Evolutionary conservation across 2,113 vertebrate genomes (phyloP).

Genomic region (Phalacrocorax aristotelis): DNA sequence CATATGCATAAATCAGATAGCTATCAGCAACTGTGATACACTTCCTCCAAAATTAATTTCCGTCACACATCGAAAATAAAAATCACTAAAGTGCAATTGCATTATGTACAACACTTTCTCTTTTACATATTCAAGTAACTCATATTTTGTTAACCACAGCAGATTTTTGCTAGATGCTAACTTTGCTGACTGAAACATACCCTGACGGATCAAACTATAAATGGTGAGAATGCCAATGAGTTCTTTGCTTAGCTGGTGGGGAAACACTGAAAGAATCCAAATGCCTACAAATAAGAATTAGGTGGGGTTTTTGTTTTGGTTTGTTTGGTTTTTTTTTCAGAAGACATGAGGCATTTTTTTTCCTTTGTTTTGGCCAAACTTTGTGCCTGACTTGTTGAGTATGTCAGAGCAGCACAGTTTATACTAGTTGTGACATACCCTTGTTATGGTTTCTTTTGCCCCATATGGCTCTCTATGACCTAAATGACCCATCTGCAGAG

Average conservation of each 20-base stretch:
- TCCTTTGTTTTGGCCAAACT: not conserved
- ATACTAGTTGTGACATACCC: not conserved
- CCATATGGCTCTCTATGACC: not conserved
- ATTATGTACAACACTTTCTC: not conserved
- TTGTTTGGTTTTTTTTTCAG: not conserved
- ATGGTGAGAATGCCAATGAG: not conserved
- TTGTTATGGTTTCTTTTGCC: not conserved
- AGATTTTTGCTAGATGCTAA: not conserved
- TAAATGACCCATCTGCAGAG: not conserved
- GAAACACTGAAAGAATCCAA: not conserved
- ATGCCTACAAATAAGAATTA: not conserved
- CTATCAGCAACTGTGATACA: not conserved
- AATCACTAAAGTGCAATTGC: slow-evolving; percentile 11
- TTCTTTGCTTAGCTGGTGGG: not conserved
- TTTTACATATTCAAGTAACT: slow-evolving; percentile 7
- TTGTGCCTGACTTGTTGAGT: not conserved
- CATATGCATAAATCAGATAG: not conserved
- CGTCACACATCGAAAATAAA: not conserved
- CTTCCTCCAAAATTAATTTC: not conserved
- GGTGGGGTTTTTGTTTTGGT: not conserved
- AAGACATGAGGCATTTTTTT: not conserved
- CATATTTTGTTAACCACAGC: slow-evolving; percentile 30
- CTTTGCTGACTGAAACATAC: slow-evolving; percentile 4
- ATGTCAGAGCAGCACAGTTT: not conserved
- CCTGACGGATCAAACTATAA: not conserved